Evolutionary conservation across 2,797 vertebrate species (phyloP).

Genomic region (Pseudotriccus pelzelni): DNA sequence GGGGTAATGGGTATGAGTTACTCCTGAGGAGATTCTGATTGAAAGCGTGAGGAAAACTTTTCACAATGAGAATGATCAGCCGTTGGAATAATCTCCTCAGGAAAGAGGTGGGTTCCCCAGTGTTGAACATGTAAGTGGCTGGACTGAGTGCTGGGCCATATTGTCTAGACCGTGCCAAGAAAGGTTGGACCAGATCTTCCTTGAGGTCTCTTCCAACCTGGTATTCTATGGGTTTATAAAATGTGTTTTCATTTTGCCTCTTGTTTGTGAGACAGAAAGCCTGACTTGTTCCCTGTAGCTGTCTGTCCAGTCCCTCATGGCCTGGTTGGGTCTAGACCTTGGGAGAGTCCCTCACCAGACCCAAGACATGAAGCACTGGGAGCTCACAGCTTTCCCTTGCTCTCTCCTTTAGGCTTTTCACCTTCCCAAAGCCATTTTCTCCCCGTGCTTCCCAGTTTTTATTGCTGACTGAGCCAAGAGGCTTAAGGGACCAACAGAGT

Average conservation of each 20-base stretch:
- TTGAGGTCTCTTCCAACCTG: not conserved
- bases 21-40: not conserved
- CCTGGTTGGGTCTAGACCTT: not conserved
- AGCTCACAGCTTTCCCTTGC: not conserved
- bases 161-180: rapidly evolving
- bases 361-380: not conserved
- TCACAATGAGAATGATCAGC: not conserved
- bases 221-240: not conserved
- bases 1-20: not conserved
- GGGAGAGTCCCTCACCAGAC: not conserved
- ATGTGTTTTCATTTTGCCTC: not conserved
- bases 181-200: not conserved
- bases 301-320: not conserved
- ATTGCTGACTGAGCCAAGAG: not conserved
- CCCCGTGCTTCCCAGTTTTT: not conserved
- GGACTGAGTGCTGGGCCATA: not conserved
- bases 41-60: not conserved
- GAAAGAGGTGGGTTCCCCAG: not conserved
- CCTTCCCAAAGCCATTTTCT: not conserved
- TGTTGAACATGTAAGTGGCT: not conserved
- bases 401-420: not conserved
- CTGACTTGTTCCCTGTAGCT: not conserved
- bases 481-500: not conserved
- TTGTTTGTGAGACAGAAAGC: not conserved
- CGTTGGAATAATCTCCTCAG: not conserved